phyloP scores from a whole-genome alignment of 2,888 invertebrate genomes.

The Ichneumoninae sp. region DNA sequence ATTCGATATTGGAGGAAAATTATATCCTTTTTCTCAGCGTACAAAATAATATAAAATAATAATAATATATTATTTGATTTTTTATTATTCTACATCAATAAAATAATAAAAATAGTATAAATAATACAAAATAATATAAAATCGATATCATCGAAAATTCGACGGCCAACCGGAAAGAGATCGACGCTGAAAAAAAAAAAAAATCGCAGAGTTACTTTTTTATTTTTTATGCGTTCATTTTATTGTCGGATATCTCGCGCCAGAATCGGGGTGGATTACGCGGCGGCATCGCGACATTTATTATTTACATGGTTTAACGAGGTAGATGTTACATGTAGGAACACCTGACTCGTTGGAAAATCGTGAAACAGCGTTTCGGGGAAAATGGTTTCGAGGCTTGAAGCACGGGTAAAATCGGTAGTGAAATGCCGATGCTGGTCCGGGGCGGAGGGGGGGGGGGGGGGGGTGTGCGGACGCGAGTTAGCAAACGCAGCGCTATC shows the following conservation, averaged over 20 bases:
- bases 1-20: too few species aligned
- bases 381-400: constrained; percentile 37
- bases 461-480: constrained; percentile 25
- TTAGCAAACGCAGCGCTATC: constrained; percentile 66
- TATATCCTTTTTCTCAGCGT: too few species aligned
- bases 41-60: too few species aligned
- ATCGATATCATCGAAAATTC: neutral
- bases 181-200: neutral
- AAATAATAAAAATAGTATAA: too few species aligned
- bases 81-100: too few species aligned
- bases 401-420: constrained; percentile 25
- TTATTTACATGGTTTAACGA: constrained; percentile 64
- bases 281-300: constrained; percentile 43
- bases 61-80: too few species aligned
- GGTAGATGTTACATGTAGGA: constrained; percentile 67
- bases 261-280: constrained; percentile 10
- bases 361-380: constrained; percentile 55
- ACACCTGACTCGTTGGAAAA: constrained; percentile 59
- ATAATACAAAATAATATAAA: neutral
- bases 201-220: neutral
- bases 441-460: neutral
- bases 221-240: constrained; percentile 13
- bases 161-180: neutral
- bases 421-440: constrained; percentile 26
- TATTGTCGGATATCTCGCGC: constrained; percentile 5